Evolutionary conservation across 1,140 invertebrate species (phyloP).

Genomic region (Thaumetopoea pityocampa): DNA sequence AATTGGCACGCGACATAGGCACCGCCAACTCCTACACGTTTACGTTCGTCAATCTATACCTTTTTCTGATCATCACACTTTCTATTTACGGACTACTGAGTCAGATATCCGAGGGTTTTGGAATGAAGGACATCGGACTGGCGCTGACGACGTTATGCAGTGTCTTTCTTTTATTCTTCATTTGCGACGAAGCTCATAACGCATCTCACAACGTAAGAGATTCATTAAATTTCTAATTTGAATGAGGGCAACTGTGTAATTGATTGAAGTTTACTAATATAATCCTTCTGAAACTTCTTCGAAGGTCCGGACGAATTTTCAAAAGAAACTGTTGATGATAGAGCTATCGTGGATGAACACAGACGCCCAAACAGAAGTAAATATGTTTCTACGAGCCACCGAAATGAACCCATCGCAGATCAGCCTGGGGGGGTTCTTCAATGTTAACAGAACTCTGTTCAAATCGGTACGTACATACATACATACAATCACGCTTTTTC

Average conservation of each 20-base stretch:
- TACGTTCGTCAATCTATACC: slow-evolving; percentile 79
- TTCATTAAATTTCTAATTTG: slow-evolving; percentile 5
- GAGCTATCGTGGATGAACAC: slow-evolving; percentile 82
- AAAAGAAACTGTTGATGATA: slow-evolving; percentile 82
- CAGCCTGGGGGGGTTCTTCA: slow-evolving; percentile 81
- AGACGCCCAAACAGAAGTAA: slow-evolving; percentile 80
- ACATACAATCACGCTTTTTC: too few relatives aligned
- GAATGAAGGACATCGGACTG: slow-evolving; percentile 80
- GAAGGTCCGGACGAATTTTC: slow-evolving; percentile 80
- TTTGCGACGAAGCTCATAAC: slow-evolving; percentile 82
- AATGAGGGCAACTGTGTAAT: too few relatives aligned
- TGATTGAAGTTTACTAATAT: too few relatives aligned
- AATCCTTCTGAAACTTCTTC: too few relatives aligned
- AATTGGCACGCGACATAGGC: slow-evolving; percentile 78
- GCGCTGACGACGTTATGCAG: slow-evolving; percentile 79
- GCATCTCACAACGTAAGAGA: slow-evolving; percentile 77
- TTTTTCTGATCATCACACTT: slow-evolving; percentile 81
- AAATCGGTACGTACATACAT: slow-evolving; percentile 78
- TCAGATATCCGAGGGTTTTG: slow-evolving; percentile 81
- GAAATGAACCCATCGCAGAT: slow-evolving; percentile 83
- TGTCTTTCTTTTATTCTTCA: slow-evolving; percentile 79
- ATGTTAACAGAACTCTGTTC: slow-evolving; percentile 81
- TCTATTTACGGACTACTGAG: slow-evolving; percentile 82
- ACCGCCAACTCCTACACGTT: slow-evolving; percentile 79
- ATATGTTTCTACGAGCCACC: slow-evolving; percentile 82